Base-by-base conservation (phyloP, 2,797 vertebrate genomes). In the Poecile montanus region DNA sequence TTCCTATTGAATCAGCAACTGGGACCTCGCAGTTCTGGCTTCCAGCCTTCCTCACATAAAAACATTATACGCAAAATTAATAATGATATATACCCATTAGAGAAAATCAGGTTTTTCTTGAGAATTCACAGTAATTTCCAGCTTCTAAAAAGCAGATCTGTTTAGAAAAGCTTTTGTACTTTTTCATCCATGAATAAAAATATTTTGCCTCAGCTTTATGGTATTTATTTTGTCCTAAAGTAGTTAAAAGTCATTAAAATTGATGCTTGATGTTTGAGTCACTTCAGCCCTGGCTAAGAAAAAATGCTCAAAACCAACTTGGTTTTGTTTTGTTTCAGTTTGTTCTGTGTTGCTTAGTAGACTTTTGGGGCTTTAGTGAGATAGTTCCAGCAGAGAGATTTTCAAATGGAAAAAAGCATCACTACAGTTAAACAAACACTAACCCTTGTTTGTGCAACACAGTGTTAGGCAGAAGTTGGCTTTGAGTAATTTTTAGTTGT, bases 331-430 rank as follows among this genome's bases (percentile, higher is more conserved):
- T 94, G 76, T 86, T 96, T 94, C 38, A 60, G 57, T 94, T 93
- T 96, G 71, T 84, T 89, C 54, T 89, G 76, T 91, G 94, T 94
- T 95, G 88, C 89, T 90, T 85, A 78, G 91, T 90, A 88, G 76
- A 25, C 82, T 91, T 91, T 15, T 63, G 36, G 54, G 77, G 65
- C 42, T 94, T 91, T 44, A 76, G 50, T n/a, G 67, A 91, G 67
- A 51, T 42, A 57, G 74, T 84, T 95, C 60, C 4, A 5, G 62
- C 77, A 84, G 66, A 70, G 54, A 90, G 38, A 15, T 57, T 87
- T 88, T 58, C 70, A 66, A 86, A 68, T 66, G 74, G 85, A 90
- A 90, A 81, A 94, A 56, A 72, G 60, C 58, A 72, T 88, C 44
- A 18, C 40, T 88, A 62, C 51, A 40, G 58, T 76, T 44, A 88